Base-by-base conservation (phyloP, 2,797 vertebrate genomes). In the Setipinna tenuifilis region DNA sequence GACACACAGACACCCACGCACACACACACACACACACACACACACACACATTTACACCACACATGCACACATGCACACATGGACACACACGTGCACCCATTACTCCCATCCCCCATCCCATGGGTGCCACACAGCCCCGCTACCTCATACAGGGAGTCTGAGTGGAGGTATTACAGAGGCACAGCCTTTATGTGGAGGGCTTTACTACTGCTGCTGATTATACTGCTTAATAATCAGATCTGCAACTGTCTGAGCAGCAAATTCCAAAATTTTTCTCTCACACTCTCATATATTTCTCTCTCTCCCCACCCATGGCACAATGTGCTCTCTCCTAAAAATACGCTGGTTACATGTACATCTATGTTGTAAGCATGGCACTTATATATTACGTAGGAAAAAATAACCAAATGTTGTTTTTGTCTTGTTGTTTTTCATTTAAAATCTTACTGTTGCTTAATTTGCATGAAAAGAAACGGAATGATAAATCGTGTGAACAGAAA, bases 11-110 rank as follows among this genome's bases (percentile, higher is more conserved):
- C 62, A 31, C 61, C 25, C 61, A 65, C 61, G 1, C 61, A 65
- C 23, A 65, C n/a, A 65, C 61, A 65, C 61, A 65, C 61, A 28
- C n/a, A 65, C n/a, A 65, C 23, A 65, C 61, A 65, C 61, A 65
- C 61, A 65, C 62, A 28, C 23, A 68, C 62, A 61, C 58, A 61
- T 21, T 21, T 21, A 28, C 23, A 68, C 62, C 61, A 65, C 61
- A 65, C 61, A 28, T 6, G 25, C n/a, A 65, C 23, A 65, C 61
- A 65, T n/a, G 25, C 61, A 65, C 62, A 28, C 23, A 68, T 23
- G n/a, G 19, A 61, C 59, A n/a, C 4, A 17, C 57, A 17, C 4
- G 14, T 17, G 7, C n/a, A 61, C 21, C 59, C 59, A 61, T 6
- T 31, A 2, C 62, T 21, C 62, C 28, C 12, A 75, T 6, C 68